Evolutionary conservation across 2,797 vertebrate genomes (phyloP).

Genomic region (Enteromius unitaeniatus): DNA sequence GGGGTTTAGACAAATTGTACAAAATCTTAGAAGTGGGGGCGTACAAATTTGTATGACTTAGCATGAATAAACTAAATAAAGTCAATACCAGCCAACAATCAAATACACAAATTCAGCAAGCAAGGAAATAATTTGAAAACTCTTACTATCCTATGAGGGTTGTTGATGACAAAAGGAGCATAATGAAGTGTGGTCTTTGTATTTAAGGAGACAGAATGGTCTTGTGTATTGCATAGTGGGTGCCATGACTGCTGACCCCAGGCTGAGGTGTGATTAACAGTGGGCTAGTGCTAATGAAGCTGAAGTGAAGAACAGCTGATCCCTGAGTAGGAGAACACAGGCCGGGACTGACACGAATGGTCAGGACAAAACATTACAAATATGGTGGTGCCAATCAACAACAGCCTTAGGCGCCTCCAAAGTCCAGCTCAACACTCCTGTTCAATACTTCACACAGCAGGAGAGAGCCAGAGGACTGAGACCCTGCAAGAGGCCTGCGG

Average conservation of each 20-base stretch:
- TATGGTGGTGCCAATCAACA: conserved; percentile 48
- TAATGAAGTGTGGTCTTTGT: not conserved
- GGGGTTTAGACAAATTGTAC: too few species aligned
- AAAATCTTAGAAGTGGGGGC: too few species aligned
- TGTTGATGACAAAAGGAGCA: not conserved
- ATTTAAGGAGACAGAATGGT: not conserved
- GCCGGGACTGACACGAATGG: conserved; percentile 67
- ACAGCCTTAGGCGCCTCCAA: conserved; percentile 50
- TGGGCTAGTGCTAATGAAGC: conserved; percentile 67
- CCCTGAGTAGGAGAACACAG: conserved; percentile 60
- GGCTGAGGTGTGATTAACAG: conserved; percentile 36
- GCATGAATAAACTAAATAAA: too few species aligned
- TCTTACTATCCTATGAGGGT: not conserved
- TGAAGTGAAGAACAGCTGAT: conserved; percentile 69
- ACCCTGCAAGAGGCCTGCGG: conserved; percentile 30
- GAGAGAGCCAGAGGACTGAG: conserved; percentile 51
- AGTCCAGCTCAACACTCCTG: conserved; percentile 54
- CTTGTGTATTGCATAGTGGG: conserved; percentile 21
- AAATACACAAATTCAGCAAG: not conserved
- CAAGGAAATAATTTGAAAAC: not conserved
- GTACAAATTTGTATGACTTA: too few species aligned
- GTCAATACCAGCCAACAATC: not conserved
- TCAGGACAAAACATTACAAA: conserved; percentile 66
- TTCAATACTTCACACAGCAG: conserved; percentile 60
- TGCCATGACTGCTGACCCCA: conserved; percentile 37